Evolutionary conservation across 1,140 invertebrate genomes (phyloP).

Genomic region (Contarinia nasturtii): DNA sequence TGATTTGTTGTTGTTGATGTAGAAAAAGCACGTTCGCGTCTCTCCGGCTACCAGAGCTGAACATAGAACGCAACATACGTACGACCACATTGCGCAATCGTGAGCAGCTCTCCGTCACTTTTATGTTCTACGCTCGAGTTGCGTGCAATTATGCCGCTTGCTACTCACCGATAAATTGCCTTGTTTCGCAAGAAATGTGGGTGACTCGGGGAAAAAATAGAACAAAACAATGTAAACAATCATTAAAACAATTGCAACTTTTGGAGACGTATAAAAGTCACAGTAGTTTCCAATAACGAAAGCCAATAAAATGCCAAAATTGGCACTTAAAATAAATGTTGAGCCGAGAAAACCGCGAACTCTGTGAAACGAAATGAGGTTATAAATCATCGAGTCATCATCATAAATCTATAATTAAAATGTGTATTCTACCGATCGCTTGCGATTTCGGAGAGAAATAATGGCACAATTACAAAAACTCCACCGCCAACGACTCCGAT

Average conservation of each 20-base stretch:
- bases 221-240: slow-evolving; percentile 7
- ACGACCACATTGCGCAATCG: no score
- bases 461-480: slow-evolving; percentile 21
- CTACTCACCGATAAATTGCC: neutral
- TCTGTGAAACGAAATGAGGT: slow-evolving; percentile 14
- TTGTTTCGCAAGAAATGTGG: slow-evolving; percentile 8
- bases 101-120: no score
- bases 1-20: no score
- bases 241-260: slow-evolving; percentile 12
- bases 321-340: slow-evolving; percentile 32
- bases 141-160: no score
- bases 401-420: neutral
- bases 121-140: no score
- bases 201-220: slow-evolving; percentile 12
- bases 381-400: neutral
- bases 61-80: no score
- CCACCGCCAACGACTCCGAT: slow-evolving; percentile 23
- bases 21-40: no score
- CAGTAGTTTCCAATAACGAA: slow-evolving; percentile 30
- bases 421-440: slow-evolving; percentile 9
- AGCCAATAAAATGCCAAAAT: slow-evolving; percentile 36
- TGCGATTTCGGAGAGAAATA: slow-evolving; percentile 25
- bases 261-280: slow-evolving; percentile 19
- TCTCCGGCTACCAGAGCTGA: no score
- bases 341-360: slow-evolving; percentile 37